A percentile compares a stretch with the other conserved stretches of the same genome.
These are phyloP conservation scores for Malacoraja senta DNA, from an alignment of 2,797 vertebrate species.

Conservation along the genomic window DNA sequence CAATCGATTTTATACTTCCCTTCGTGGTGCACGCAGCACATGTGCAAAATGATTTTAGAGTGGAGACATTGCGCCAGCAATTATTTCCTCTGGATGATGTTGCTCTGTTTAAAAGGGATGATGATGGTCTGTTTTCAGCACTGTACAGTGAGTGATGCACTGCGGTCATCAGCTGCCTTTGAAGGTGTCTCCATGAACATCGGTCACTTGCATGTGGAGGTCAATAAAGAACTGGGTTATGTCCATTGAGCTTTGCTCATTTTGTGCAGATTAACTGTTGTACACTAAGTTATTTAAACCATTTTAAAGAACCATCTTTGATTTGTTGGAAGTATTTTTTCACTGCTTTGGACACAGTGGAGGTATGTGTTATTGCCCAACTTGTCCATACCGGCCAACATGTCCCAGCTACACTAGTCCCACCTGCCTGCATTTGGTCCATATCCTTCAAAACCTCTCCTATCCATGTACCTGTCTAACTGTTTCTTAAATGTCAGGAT, in stretches of 20 bases:
- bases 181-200: neutral
- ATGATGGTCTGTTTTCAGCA: neutral
- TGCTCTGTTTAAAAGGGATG: neutral
- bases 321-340: neutral
- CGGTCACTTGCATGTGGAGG: neutral
- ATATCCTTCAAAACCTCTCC: too few relatives aligned
- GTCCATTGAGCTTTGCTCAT: neutral
- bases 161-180: conserved; percentile 2
- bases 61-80: neutral
- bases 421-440: too few relatives aligned
- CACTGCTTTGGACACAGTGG: neutral
- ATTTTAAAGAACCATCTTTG: neutral
- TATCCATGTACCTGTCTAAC: too few relatives aligned
- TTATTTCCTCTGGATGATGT: neutral
- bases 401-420: too few relatives aligned
- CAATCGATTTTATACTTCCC: too few relatives aligned
- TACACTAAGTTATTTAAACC: neutral
- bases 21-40: too few relatives aligned
- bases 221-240: neutral
- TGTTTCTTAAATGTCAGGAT: too few relatives aligned
- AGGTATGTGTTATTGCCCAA: neutral
- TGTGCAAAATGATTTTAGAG: too few relatives aligned
- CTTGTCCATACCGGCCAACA: too few relatives aligned
- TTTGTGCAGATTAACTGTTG: neutral
- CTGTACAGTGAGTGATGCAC: neutral